These are phyloP conservation scores for Romanogobio albipinnatus DNA, from an alignment of 2,113 vertebrate species.

Conservation along the genomic window DNA sequence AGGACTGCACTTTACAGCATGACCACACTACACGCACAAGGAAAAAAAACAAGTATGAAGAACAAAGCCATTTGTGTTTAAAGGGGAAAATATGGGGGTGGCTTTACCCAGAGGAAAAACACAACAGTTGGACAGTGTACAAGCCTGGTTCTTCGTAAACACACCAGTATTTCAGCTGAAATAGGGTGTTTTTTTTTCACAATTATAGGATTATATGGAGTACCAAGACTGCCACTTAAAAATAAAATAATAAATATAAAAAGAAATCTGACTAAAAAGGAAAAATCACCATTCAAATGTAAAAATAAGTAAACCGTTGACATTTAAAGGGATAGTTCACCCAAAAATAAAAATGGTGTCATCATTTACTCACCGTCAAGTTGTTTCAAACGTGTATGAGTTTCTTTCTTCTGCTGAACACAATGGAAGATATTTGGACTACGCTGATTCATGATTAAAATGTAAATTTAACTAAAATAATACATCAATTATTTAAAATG, in stretches of 20 bases:
- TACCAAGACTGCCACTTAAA: slow-evolving; percentile 1
- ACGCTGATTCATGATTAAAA: neutral
- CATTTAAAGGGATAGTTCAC: neutral
- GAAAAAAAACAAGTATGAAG: slow-evolving; percentile 12
- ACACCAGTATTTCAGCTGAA: slow-evolving; percentile 1
- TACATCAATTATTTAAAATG: neutral
- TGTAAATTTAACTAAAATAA: neutral
- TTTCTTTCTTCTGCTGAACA: too few relatives aligned
- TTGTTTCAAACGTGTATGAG: too few relatives aligned
- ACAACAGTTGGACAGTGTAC: slow-evolving; percentile 23
- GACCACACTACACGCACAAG: neutral
- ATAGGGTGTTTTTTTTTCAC: neutral
- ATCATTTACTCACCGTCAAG: too few relatives aligned
- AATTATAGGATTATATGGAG: neutral
- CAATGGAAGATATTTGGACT: too few relatives aligned
- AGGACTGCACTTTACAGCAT: neutral
- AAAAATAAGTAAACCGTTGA: neutral
- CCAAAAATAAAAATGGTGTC: too few relatives aligned
- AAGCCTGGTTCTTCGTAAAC: slow-evolving; percentile 6
- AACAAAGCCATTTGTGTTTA: slow-evolving; percentile 40
- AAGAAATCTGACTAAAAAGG: neutral
- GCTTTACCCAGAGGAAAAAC: slow-evolving; percentile 32
- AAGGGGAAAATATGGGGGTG: slow-evolving; percentile 26
- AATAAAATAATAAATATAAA: neutral
- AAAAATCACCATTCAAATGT: neutral